Evolutionary conservation across 2,113 vertebrate species (phyloP), one percentile per base, ranked within the genome.

Genomic region (Dicentrarchus labrax): DNA sequence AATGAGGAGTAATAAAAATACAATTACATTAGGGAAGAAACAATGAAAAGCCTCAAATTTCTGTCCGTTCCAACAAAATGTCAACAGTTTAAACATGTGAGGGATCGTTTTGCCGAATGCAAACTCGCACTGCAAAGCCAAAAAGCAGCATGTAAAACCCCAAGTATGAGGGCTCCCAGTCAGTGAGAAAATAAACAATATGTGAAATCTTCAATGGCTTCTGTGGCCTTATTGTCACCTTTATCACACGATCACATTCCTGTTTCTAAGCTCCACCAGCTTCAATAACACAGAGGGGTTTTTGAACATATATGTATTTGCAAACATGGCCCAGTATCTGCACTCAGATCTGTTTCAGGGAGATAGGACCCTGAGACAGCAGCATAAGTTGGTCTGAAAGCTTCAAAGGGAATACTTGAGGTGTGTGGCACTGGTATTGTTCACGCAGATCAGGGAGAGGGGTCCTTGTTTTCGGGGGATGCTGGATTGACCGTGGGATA

Each of bases 341-440:
- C 30, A 2, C 61, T 53, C 39, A 48, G 80, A 91, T 94, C 92
- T 73, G 62, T 24, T 83, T 76, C 22, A 59, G 64, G 70, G 66
- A 85, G 89, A 88, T 60, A 51, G 61, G 53, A 80, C 72, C 84
- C 51, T 0, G 60, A 88, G 73, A 89, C 90, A 53, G 72, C 38
- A 48, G 75, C 72, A 24, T 80, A 51, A 80, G 77, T 75, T 39
- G 67, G 76, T 59, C 79, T 82, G 84, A 41, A 15, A 57, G 82
- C 87, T 91, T 94, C 93, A 93, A 93, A 93, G 87, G 77, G 82
- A 82, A 65, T 36, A 51, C 76, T 76, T 70, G 50, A 86, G 86
- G 80, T 86, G 88, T 90, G 89, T 85, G 82, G 84, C 69, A 59
- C 73, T 38, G 88, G 67, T 71, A 80, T 94, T 89, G 90, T 93